A percentile compares a stretch with the other conserved stretches of the same genome.
phyloP scores from a whole-genome alignment of 2,888 invertebrate genomes.

The Poecilus cupreus region DNA sequence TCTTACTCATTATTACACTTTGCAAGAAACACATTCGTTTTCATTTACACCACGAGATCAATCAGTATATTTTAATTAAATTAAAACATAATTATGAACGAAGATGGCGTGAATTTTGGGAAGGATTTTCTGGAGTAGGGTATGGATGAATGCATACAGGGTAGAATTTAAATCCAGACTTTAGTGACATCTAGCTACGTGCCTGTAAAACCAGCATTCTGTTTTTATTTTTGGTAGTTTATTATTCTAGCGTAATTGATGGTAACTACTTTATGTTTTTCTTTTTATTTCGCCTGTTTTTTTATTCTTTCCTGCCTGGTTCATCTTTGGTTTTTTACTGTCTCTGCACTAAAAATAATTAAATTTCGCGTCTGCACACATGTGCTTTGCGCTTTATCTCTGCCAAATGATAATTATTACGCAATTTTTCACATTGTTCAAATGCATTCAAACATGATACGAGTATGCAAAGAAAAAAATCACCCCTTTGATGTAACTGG shows the following conservation, averaged over 20 bases:
- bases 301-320: background rate
- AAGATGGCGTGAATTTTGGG: no score
- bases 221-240: constrained; percentile 46
- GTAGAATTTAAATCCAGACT: constrained; percentile 6
- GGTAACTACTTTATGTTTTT: constrained; percentile 40
- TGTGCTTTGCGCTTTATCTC: constrained; percentile 3
- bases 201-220: background rate
- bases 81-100: no score
- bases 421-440: constrained; percentile 7
- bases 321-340: background rate
- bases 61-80: no score
- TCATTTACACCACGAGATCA: no score
- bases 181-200: constrained; percentile 11
- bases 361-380: constrained; percentile 31
- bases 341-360: constrained; percentile 33
- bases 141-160: background rate
- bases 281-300: constrained; percentile 14
- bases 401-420: constrained; percentile 25
- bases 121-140: background rate
- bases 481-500: no score
- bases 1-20: no score
- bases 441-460: no score
- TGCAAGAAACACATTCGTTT: no score
- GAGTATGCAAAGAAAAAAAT: no score
- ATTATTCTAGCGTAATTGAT: constrained; percentile 50